Percentiles rank a stretch among this genome's conserved stretches.
phyloP scores from a whole-genome alignment of 2,113 vertebrate genomes.

The Ciconia boyciana region DNA sequence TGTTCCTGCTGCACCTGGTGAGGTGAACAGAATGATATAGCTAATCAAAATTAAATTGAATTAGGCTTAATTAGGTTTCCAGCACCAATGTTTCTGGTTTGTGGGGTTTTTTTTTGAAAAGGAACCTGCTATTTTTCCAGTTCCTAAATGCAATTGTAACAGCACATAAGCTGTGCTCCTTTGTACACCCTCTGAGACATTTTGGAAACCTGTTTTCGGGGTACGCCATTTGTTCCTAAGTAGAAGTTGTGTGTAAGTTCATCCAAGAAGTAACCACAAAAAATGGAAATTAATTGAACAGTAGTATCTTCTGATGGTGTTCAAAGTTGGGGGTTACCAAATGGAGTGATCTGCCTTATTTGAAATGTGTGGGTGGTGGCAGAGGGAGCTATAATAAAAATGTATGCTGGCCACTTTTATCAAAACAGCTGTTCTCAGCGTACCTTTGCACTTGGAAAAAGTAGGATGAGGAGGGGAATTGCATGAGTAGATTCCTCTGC shows the following conservation, averaged over 20 bases:
- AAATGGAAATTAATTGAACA: background rate
- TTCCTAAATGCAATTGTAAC: background rate
- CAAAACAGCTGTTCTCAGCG: background rate
- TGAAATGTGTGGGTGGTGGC: background rate
- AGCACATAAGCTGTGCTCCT: background rate
- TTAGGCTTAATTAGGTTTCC: background rate
- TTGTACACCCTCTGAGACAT: background rate
- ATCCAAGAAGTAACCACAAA: background rate
- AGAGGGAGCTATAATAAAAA: background rate
- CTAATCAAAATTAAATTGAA: background rate
- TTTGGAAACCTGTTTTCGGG: background rate
- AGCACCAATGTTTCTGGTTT: background rate
- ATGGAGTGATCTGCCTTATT: background rate
- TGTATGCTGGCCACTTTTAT: background rate
- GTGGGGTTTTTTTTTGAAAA: background rate
- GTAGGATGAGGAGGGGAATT: background rate
- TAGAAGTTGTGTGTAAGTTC: background rate
- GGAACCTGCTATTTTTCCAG: background rate
- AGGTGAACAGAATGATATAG: background rate
- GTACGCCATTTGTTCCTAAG: background rate
- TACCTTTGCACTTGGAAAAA: background rate
- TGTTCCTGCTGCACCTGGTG: background rate
- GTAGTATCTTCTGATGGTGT: background rate
- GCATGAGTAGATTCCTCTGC: background rate
- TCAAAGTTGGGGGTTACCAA: background rate